Evolutionary conservation across 2,113 vertebrate genomes (phyloP).

Genomic region (Mesitornis unicolor): DNA sequence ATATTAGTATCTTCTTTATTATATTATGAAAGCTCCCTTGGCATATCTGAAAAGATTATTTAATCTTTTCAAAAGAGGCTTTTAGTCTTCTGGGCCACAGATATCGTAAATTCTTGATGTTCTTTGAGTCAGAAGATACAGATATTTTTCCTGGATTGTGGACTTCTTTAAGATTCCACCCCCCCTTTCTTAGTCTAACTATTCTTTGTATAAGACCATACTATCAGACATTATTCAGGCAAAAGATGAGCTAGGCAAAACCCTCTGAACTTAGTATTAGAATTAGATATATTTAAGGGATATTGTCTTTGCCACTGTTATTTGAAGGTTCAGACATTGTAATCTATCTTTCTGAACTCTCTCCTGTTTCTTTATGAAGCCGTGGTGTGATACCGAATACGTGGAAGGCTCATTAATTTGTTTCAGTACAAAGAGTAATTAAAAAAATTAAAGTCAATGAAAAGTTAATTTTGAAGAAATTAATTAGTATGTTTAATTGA

Average conservation of each 20-base stretch:
- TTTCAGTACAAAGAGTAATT: neutral
- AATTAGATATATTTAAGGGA: neutral
- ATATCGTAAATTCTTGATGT: neutral
- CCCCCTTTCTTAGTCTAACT: neutral
- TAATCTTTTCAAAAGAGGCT: neutral
- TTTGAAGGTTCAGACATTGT: neutral
- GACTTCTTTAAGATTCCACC: neutral
- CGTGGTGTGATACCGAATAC: neutral
- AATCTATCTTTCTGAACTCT: neutral
- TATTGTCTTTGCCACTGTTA: neutral
- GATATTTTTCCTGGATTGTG: neutral
- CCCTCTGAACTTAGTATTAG: neutral
- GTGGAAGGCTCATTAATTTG: neutral
- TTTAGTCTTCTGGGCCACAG: neutral
- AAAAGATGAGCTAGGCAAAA: neutral
- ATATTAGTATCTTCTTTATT: neutral
- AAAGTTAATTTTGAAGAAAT: neutral
- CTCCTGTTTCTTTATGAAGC: neutral
- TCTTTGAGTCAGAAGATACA: neutral
- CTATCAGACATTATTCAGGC: neutral
- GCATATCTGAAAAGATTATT: neutral
- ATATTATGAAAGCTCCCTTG: neutral
- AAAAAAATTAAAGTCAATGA: neutral
- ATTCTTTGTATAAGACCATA: neutral
- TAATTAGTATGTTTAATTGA: neutral